Conservation (phyloP, 2,113 vertebrate genomes). For the Siniperca knerii region DNA sequence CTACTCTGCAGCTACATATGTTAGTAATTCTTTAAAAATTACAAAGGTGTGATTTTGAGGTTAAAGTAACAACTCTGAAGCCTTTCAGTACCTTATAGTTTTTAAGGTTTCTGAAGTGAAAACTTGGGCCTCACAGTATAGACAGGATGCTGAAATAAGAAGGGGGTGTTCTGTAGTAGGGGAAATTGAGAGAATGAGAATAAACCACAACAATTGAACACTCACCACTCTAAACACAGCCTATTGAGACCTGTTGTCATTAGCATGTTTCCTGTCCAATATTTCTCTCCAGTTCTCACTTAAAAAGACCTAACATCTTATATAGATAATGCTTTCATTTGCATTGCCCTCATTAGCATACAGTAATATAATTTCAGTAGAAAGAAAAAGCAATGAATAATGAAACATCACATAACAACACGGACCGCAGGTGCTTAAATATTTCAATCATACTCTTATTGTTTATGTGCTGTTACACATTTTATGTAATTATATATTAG, state of each 20-base stretch:
- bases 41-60: slow-evolving; percentile 71
- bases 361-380: not conserved
- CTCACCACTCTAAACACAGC: slow-evolving; percentile 51
- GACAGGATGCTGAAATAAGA: slow-evolving; percentile 73
- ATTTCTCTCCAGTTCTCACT: slow-evolving; percentile 23
- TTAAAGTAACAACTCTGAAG: slow-evolving; percentile 35
- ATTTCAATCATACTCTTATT: not conserved
- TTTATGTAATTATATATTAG: not conserved
- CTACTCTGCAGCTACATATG: not conserved
- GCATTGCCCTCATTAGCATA: not conserved
- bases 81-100: slow-evolving; percentile 13
- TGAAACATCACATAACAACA: not conserved
- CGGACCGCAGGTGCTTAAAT: not conserved
- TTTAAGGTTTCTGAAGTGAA: slow-evolving; percentile 36
- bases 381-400: not conserved
- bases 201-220: slow-evolving; percentile 72
- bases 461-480: not conserved
- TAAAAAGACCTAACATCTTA: not conserved
- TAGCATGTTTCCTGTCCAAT: slow-evolving; percentile 65
- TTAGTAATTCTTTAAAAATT: slow-evolving; percentile 29
- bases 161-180: slow-evolving; percentile 46
- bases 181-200: slow-evolving; percentile 58
- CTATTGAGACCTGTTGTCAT: slow-evolving; percentile 34
- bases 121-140: slow-evolving; percentile 24
- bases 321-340: not conserved